Conservation (phyloP, 2,113 vertebrate genomes). For the Sinocyclocheilus anophthalmus region DNA sequence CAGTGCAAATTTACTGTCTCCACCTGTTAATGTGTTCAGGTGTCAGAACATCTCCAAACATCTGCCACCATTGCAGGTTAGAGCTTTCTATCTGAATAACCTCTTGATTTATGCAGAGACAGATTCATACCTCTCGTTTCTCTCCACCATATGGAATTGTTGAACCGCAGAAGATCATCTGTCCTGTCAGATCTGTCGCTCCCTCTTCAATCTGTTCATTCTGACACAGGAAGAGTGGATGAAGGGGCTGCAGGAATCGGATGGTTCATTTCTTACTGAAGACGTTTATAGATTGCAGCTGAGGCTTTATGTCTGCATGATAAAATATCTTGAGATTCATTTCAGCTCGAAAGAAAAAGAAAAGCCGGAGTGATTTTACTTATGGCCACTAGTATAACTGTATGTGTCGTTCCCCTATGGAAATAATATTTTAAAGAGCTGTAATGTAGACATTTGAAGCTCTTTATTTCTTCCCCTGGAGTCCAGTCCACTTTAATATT, state of each 20-base stretch:
- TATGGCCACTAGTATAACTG: not conserved
- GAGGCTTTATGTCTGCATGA: constrained; percentile 1
- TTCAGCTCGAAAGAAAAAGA: not conserved
- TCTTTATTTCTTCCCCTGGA: not conserved
- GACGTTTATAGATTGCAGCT: constrained; percentile 19
- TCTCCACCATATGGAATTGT: constrained; percentile 51
- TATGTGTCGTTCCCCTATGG: not conserved
- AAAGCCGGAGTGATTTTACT: not conserved
- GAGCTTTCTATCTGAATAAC: not conserved
- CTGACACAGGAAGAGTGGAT: constrained; percentile 17
- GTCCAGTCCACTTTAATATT: not conserved
- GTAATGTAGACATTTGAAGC: not conserved
- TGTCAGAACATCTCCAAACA: not conserved
- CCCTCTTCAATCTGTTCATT: constrained; percentile 49
- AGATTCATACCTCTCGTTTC: constrained; percentile 14
- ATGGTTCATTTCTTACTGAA: constrained; percentile 27
- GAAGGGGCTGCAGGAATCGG: not conserved
- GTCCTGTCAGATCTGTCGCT: constrained; percentile 40
- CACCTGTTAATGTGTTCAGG: not conserved
- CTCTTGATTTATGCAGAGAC: not conserved
- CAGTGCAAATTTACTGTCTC: not conserved
- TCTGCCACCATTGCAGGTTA: not conserved
- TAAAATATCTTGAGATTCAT: not conserved
- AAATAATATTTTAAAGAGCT: not conserved
- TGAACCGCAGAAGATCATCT: constrained; percentile 49